Base-by-base conservation (phyloP, 1,140 invertebrate genomes). In the Bombus sibiricus region DNA sequence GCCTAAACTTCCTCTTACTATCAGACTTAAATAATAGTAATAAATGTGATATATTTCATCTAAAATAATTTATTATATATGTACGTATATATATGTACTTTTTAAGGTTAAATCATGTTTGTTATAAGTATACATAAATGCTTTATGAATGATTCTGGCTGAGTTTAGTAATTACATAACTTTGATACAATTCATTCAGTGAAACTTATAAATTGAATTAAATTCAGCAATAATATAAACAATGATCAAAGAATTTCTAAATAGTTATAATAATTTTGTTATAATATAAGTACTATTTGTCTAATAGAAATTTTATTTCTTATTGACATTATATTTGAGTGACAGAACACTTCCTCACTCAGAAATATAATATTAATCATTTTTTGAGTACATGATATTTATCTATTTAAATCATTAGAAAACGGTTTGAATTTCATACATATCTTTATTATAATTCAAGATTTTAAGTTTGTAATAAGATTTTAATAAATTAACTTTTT, bases 1-100 rank as follows among this genome's bases (percentile, higher is more conserved):
- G 81, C 85, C 85, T 90, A 87, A 90, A 91, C 89, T 91, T 91
- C 90, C 90, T 87, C 76, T 79, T 89, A 80, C 78, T 80, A 80
- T 80, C 34, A 80, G 32, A 62, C 88, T 89, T 89, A 89, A 89
- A 89, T 89, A 89, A 89, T 84, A 83, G 59, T 71, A 85, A 86
- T 69, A 89, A 80, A 80, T 86, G 74, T 74, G 18, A 81, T 57
- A 66, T 32, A 47, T 34, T 43, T 59, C 68, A 74, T 81, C 8
- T 47, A 86, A 89, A 81, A 86, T 75, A 43, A 47, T n/a, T 47
- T 73, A 47, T 80, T 22, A 53, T 15, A 12, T 47, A 47, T 47
- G 15, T 47, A 47, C 0, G 47, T 47, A 47, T 18, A 47, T 39
- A 73, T 1, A 28, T 81, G 47, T 47, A 32, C 2, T 28, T 80